Evolutionary conservation across 2,797 vertebrate species (phyloP), one percentile per base, ranked within the genome.

Genomic region (Triplophysa bombifrons): DNA sequence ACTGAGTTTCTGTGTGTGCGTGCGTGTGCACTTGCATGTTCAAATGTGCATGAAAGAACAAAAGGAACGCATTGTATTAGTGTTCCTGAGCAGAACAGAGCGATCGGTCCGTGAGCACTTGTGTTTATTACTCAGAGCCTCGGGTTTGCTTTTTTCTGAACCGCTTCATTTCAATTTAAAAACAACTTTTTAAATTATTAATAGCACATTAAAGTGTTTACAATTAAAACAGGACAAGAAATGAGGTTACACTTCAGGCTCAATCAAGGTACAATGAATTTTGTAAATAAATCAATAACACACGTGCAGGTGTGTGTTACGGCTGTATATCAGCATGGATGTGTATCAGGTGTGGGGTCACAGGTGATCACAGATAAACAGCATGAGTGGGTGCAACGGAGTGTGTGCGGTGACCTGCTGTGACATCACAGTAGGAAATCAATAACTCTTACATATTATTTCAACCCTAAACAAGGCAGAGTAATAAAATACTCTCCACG

Each of bases 1-100:
- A 14, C 41, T 86, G 81, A 80, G 75, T 80, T 84, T 73, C 41
- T 82, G 79, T 80, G 44, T 79, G 88, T 83, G 85, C 88, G 87
- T 82, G 71, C 82, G 58, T 80, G 86, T 87, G 71, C 82, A 55
- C 80, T 86, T 87, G 81, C 82, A 74, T 81, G 85, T 73, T 41
- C 81, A 60, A 46, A 60, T 51, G 75, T 70, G 82, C 19, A 22
- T 84, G 80, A 69, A 69, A 72, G 48, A 70, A 41, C 75, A 41
- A 63, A 68, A 78, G 30, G 67, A 61, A 63, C 66, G 41, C 9
- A 1, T 6, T 30, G 68, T 65, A 41, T 44, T 30, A 55, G 34
- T 58, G 64, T 76, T 58, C 51, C 38, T 58, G 64, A 76, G 34
- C 1, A 38, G 55, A 48, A 60, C 53, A 11, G 11, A 48, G 41